phyloP scores from a whole-genome alignment of 2,888 invertebrate species.

The Alloplasta piceator region DNA sequence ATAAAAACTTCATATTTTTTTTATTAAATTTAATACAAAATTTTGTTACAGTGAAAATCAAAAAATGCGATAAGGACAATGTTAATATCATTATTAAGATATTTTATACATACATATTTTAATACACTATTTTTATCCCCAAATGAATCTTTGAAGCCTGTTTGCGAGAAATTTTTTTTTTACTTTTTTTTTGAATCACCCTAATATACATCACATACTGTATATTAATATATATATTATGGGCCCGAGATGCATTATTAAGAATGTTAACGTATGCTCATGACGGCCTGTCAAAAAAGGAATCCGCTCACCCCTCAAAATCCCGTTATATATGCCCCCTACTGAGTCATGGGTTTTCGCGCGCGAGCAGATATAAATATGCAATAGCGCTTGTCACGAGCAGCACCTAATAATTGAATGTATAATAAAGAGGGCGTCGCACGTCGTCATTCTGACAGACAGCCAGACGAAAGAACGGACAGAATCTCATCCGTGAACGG shows the following conservation, averaged over 20 bases:
- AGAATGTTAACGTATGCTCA: conserved; percentile 79
- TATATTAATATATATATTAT: neutral
- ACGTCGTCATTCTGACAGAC: conserved; percentile 80
- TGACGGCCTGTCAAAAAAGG: conserved; percentile 77
- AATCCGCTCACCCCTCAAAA: conserved; percentile 36
- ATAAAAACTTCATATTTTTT: no score
- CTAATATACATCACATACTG: neutral
- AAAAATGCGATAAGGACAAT: no score
- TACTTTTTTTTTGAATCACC: no score
- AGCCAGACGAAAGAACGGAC: conserved; percentile 69
- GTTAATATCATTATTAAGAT: no score
- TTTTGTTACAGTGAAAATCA: no score
- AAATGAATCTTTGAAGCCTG: no score
- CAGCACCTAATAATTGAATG: conserved; percentile 83
- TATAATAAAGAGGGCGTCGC: conserved; percentile 83
- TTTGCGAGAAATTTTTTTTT: no score
- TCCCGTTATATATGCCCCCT: conserved; percentile 46
- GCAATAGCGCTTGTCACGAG: conserved; percentile 82
- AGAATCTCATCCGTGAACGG: conserved; percentile 54
- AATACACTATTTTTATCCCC: no score
- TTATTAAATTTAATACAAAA: no score
- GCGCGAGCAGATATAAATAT: conserved; percentile 80
- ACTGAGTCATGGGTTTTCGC: conserved; percentile 71
- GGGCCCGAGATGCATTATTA: conserved; percentile 63
- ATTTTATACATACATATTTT: no score